Percentiles rank a stretch among this genome's conserved stretches.
Conservation (phyloP, 2,113 vertebrate species). For the Perccottus glenii region DNA sequence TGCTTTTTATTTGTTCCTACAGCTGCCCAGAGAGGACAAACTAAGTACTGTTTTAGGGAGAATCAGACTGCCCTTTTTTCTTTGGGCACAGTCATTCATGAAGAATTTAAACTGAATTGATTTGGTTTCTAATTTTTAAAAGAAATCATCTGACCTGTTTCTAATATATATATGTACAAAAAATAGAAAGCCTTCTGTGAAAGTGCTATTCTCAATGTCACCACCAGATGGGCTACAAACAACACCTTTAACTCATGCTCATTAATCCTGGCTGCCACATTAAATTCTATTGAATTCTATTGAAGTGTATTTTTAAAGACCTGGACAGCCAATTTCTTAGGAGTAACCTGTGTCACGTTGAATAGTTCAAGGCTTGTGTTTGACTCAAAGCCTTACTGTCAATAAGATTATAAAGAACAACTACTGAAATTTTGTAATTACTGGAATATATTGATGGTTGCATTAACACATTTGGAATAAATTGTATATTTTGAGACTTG, state of each 20-base stretch:
- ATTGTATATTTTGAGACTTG: slow-evolving; percentile 83
- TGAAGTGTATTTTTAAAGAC: slow-evolving; percentile 4
- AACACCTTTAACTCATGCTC: not conserved
- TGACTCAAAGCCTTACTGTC: slow-evolving; percentile 39
- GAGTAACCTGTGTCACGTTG: slow-evolving; percentile 31
- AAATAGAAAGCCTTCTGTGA: too few relatives aligned
- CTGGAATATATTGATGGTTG: slow-evolving; percentile 77
- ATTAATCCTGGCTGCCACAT: not conserved
- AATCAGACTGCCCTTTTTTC: too few relatives aligned
- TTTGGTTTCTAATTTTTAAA: too few relatives aligned
- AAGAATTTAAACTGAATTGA: too few relatives aligned
- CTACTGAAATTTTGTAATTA: slow-evolving; percentile 83
- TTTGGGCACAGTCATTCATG: too few relatives aligned
- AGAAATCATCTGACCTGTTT: too few relatives aligned
- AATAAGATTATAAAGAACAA: slow-evolving; percentile 56
- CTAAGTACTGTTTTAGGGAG: too few relatives aligned
- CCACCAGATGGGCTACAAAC: not conserved
- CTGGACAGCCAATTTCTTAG: slow-evolving; percentile 18
- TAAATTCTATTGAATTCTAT: not conserved
- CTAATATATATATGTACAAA: too few relatives aligned
- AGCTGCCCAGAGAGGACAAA: too few relatives aligned
- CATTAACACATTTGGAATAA: slow-evolving; percentile 85
- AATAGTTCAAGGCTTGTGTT: slow-evolving; percentile 39
- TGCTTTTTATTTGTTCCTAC: too few relatives aligned
- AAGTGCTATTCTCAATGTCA: too few relatives aligned